phyloP scores from a whole-genome alignment of 2,888 invertebrate genomes.

The Ramazzottius varieornatus region DNA sequence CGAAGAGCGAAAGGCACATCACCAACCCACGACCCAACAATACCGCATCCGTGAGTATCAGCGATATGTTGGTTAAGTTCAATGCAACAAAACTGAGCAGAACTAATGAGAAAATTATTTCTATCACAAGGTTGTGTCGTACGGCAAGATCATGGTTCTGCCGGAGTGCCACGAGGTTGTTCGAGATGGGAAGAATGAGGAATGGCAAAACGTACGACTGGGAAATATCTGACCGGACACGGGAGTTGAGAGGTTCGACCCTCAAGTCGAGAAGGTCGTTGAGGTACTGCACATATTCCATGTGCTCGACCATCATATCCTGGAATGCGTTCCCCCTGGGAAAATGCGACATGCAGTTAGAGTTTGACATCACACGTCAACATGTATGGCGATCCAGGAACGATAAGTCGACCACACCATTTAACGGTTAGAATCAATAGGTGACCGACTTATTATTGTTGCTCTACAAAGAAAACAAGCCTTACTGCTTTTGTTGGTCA shows the following conservation, averaged over 20 bases:
- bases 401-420: no score
- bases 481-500: not conserved
- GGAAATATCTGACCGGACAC: not conserved
- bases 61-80: not conserved
- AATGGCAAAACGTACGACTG: not conserved
- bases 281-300: conserved; percentile 2
- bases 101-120: not conserved
- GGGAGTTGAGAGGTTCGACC: not conserved
- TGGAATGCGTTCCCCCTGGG: not conserved
- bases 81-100: not conserved
- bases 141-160: not conserved
- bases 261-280: not conserved
- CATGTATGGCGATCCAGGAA: no score
- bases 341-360: not conserved
- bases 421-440: no score
- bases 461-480: no score
- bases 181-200: not conserved
- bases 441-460: no score
- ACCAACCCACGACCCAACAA: not conserved
- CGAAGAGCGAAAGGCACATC: not conserved
- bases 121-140: not conserved
- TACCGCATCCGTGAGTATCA: not conserved
- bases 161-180: not conserved
- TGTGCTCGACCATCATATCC: not conserved
- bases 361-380: no score